Conservation (phyloP, 1,140 invertebrate species). For the Cyclina sinensis region DNA sequence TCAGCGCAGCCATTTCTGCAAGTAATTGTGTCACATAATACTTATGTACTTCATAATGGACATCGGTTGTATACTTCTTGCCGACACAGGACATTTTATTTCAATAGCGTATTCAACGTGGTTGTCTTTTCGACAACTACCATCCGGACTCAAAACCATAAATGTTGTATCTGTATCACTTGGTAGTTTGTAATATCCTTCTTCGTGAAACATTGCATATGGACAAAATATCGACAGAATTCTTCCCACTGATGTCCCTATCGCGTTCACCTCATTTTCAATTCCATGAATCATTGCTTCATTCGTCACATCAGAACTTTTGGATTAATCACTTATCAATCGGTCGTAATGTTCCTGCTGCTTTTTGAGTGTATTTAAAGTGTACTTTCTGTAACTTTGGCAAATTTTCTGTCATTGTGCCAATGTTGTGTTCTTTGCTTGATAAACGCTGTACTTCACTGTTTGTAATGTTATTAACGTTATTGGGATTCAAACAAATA, state of each 20-base stretch:
- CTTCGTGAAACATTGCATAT: neutral
- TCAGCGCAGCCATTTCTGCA: neutral
- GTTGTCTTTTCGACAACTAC: constrained; percentile 1
- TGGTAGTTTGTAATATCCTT: neutral
- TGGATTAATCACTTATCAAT: neutral
- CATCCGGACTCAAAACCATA: constrained; percentile 50
- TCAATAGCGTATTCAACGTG: neutral
- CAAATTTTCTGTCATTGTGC: neutral
- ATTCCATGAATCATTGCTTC: constrained; percentile 17
- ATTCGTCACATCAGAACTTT: neutral
- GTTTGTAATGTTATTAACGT: neutral
- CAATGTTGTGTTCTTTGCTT: neutral
- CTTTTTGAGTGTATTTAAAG: constrained; percentile 8
- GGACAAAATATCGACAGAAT: constrained; percentile 26
- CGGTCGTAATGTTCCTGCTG: constrained; percentile 4
- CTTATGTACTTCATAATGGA: neutral
- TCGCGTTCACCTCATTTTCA: constrained; percentile 59
- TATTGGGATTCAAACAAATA: neutral
- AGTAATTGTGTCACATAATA: neutral
- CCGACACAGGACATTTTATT: neutral
- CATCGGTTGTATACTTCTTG: neutral
- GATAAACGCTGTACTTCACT: neutral
- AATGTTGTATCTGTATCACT: neutral
- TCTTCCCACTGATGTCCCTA: constrained; percentile 37
- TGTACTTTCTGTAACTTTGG: constrained; percentile 29